A percentile compares a stretch with the other conserved stretches of the same genome.
Evolutionary conservation across 2,797 vertebrate genomes (phyloP).

Genomic region (Poeciliopsis paucimaculata): DNA sequence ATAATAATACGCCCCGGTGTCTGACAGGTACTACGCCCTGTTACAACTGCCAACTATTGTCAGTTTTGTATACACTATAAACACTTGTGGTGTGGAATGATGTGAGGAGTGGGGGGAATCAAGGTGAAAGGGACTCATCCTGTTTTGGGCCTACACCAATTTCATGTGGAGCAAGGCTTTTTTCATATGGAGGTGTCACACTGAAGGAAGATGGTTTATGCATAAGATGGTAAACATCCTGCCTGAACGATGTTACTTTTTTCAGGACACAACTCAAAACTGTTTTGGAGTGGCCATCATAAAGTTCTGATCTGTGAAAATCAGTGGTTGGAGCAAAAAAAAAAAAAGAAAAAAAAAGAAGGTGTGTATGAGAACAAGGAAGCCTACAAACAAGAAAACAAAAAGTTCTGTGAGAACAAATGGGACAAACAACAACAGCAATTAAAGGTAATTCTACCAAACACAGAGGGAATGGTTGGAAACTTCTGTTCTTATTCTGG

Average conservation of each 20-base stretch:
- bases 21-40: constrained; percentile 41
- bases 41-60: constrained; percentile 42
- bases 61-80: constrained; percentile 62
- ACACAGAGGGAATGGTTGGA: too few relatives aligned
- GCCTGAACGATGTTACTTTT: background rate
- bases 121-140: constrained; percentile 58
- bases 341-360: too few relatives aligned
- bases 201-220: background rate
- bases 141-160: background rate
- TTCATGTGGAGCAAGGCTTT: background rate
- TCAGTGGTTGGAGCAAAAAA: too few relatives aligned
- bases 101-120: constrained; percentile 33
- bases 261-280: background rate
- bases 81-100: constrained; percentile 36
- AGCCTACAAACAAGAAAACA: too few relatives aligned
- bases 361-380: background rate
- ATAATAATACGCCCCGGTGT: constrained; percentile 40
- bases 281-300: too few relatives aligned
- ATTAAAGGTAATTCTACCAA: too few relatives aligned
- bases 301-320: too few relatives aligned
- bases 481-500: too few relatives aligned
- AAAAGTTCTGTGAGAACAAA: background rate
- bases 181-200: background rate
- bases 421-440: too few relatives aligned
- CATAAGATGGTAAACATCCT: background rate